Conservation (phyloP, 2,888 invertebrate genomes). For the Xestobium rufovillosum region DNA sequence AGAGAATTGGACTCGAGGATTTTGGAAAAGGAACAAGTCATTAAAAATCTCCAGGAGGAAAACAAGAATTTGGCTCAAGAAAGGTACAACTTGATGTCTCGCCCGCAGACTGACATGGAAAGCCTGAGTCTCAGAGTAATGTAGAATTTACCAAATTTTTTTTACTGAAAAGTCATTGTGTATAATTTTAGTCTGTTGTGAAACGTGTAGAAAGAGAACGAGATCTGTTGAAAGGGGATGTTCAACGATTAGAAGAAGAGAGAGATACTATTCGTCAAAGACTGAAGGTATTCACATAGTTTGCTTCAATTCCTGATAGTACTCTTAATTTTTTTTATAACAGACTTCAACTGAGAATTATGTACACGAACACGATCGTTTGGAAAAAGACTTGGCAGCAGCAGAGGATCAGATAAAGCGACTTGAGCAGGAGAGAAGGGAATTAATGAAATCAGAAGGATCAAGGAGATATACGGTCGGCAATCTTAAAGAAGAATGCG, state of each 20-base stretch:
- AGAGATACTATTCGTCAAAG: slow-evolving; percentile 51
- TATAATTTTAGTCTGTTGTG: slow-evolving; percentile 34
- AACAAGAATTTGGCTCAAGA: slow-evolving; percentile 41
- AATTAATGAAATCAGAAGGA: slow-evolving; percentile 47
- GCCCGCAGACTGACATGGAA: slow-evolving; percentile 28
- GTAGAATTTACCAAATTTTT: slow-evolving; percentile 14
- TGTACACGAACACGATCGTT: slow-evolving; percentile 43
- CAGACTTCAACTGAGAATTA: slow-evolving; percentile 40
- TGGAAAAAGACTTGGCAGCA: slow-evolving; percentile 46
- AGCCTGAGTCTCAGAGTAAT: slow-evolving; percentile 30
- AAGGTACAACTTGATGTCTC: slow-evolving; percentile 41
- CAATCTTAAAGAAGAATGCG: slow-evolving; percentile 50
- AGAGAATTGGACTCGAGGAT: slow-evolving; percentile 33
- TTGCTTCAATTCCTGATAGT: too few species aligned
- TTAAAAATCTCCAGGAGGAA: slow-evolving; percentile 41
- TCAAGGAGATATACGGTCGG: slow-evolving; percentile 46
- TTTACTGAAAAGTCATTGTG: slow-evolving; percentile 6
- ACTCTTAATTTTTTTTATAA: slow-evolving; percentile 5
- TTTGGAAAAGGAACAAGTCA: slow-evolving; percentile 40
- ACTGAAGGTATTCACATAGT: slow-evolving; percentile 43
- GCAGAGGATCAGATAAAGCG: slow-evolving; percentile 46
- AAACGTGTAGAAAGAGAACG: slow-evolving; percentile 48
- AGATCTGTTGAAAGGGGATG: slow-evolving; percentile 48
- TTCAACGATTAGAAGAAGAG: slow-evolving; percentile 53
- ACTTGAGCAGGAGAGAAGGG: slow-evolving; percentile 50